A percentile compares a stretch with the other conserved stretches of the same genome.
These are phyloP conservation scores for Microtus ochrogaster DNA, from an alignment of 2,113 vertebrate genomes.

Conservation along the genomic window DNA sequence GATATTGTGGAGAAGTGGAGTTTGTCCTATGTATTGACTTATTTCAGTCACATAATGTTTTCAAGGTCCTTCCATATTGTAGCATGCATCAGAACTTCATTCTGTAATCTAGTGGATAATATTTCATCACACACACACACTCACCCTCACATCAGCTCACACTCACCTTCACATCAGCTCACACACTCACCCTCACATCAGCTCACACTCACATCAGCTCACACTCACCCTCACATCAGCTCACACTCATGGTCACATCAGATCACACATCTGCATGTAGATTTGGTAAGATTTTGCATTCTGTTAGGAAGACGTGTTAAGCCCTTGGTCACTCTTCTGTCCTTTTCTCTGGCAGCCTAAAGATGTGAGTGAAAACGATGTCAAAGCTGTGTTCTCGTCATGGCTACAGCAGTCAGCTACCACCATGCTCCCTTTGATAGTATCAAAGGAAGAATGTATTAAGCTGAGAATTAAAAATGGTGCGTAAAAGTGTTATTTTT, in stretches of 20 bases:
- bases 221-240: too few species aligned
- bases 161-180: too few species aligned
- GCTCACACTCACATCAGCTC: too few species aligned
- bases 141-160: too few species aligned
- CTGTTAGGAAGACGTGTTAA: not conserved
- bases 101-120: not conserved
- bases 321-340: constrained; percentile 27
- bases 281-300: not conserved
- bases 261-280: not conserved
- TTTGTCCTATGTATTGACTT: not conserved
- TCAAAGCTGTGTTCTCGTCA: constrained; percentile 90
- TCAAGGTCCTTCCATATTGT: not conserved
- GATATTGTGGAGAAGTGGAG: not conserved
- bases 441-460: constrained; percentile 86
- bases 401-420: constrained; percentile 92
- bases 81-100: not conserved
- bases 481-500: constrained; percentile 73
- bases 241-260: not conserved
- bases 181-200: too few species aligned
- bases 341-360: constrained; percentile 84
- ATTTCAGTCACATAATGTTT: not conserved
- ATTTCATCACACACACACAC: not conserved
- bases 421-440: constrained; percentile 89
- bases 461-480: constrained; percentile 89
- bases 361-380: constrained; percentile 85